A percentile compares a stretch with the other conserved stretches of the same genome.
phyloP scores from a whole-genome alignment of 2,113 vertebrate genomes.

The Platysternon megacephalum region DNA sequence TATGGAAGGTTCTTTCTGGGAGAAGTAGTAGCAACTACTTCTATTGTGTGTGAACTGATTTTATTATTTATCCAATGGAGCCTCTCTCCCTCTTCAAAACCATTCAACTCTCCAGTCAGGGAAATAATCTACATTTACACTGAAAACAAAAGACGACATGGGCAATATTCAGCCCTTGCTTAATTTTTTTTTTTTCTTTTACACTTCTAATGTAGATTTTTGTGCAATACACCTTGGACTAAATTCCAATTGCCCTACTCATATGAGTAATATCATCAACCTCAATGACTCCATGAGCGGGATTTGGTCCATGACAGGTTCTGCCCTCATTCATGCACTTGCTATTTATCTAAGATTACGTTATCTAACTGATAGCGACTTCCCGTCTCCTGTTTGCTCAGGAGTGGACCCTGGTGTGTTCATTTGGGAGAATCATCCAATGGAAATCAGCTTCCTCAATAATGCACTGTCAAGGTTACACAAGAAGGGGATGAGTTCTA shows the following conservation, averaged over 20 bases:
- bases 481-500: background rate
- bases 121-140: background rate
- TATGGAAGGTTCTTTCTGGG: background rate
- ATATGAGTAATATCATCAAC: background rate
- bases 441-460: background rate
- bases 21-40: background rate
- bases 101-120: background rate
- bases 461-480: background rate
- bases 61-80: background rate
- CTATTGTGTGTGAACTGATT: background rate
- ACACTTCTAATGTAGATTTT: background rate
- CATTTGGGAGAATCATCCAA: background rate
- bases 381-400: conserved; percentile 2
- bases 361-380: background rate
- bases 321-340: background rate
- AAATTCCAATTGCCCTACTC: background rate
- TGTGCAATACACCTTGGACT: background rate
- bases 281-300: background rate
- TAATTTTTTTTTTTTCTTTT: background rate
- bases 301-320: background rate
- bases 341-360: background rate
- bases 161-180: background rate
- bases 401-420: background rate
- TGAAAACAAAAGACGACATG: background rate
- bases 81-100: background rate